phyloP scores from a whole-genome alignment of 2,888 invertebrate genomes.

The Macrosiphum euphorbiae region DNA sequence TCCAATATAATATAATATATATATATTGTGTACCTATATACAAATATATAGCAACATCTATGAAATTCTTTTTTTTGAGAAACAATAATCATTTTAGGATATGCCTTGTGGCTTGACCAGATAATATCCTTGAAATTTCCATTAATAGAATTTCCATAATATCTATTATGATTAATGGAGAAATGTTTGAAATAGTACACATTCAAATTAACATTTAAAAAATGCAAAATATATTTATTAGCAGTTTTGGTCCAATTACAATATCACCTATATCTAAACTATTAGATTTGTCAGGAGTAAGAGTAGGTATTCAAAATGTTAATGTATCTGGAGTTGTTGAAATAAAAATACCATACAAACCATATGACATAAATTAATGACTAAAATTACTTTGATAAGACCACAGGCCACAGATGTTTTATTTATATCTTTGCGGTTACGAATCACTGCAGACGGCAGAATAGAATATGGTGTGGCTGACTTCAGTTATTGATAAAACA shows the following conservation, averaged over 20 bases:
- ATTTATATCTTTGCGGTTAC: neutral
- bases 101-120: neutral
- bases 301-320: neutral
- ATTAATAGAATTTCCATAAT: no score
- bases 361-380: no score
- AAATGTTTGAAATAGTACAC: neutral
- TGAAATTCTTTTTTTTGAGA: neutral
- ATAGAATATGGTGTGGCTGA: neutral
- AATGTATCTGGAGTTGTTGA: neutral
- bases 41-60: neutral
- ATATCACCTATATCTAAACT: neutral
- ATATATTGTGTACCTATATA: no score
- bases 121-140: no score
- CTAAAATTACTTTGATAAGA: no score
- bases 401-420: no score
- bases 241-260: neutral
- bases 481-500: neutral
- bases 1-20: neutral
- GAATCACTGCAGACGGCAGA: neutral
- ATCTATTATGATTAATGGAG: neutral
- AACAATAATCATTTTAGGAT: neutral
- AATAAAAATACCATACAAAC: neutral
- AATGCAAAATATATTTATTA: neutral
- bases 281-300: neutral
- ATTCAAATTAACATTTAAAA: neutral